Conservation (phyloP, 2,888 invertebrate species). For the Hoplodrina ambigua region DNA sequence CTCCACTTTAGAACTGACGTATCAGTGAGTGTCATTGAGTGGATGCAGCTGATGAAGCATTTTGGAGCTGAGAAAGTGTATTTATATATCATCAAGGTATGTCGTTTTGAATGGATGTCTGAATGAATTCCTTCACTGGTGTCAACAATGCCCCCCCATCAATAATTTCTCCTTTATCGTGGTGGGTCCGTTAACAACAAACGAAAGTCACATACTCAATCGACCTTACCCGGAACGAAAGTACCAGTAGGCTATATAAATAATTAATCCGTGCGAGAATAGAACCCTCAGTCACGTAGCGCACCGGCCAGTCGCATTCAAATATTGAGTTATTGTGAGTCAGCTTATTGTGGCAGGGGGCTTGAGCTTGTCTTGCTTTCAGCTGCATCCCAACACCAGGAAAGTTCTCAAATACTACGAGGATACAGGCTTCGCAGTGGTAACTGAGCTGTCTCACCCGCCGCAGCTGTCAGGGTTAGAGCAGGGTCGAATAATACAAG, state of each 20-base stretch:
- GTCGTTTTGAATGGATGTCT: background rate
- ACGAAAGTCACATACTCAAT: too few species aligned
- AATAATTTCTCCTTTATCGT: too few species aligned
- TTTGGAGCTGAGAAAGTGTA: constrained; percentile 40
- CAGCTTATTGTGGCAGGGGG: too few species aligned
- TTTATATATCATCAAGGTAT: constrained; percentile 31
- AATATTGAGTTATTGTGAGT: too few species aligned
- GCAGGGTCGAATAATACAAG: background rate
- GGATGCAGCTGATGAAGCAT: constrained; percentile 38
- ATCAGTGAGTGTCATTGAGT: constrained; percentile 34
- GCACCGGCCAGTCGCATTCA: too few species aligned
- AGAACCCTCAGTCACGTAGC: too few species aligned
- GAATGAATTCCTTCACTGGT: too few species aligned
- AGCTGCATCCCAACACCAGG: constrained; percentile 36
- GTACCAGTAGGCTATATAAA: too few species aligned
- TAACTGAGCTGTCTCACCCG: constrained; percentile 37
- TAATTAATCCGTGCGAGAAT: too few species aligned
- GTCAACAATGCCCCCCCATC: too few species aligned
- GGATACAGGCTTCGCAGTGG: constrained; percentile 26
- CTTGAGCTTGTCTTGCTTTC: background rate
- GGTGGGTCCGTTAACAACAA: too few species aligned
- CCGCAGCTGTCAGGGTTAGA: constrained; percentile 33
- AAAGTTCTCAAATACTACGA: constrained; percentile 33
- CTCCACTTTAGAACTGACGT: constrained; percentile 35
- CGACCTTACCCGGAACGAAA: too few species aligned